phyloP scores from a whole-genome alignment of 2,797 vertebrate species.

The Manis crassicaudata region DNA sequence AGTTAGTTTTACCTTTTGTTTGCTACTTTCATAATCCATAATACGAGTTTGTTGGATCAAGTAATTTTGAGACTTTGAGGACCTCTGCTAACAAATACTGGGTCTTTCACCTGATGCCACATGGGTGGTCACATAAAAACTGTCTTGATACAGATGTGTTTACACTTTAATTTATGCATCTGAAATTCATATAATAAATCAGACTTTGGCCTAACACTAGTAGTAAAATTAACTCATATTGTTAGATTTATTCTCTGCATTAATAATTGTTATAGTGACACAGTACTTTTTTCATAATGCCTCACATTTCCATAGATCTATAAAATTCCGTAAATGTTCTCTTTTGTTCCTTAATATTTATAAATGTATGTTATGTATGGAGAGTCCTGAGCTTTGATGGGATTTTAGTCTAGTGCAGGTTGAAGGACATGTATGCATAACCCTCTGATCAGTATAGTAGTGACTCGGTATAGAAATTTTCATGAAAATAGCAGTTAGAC shows the following conservation, averaged over 20 bases:
- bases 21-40: neutral
- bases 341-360: neutral
- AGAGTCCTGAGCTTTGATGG: neutral
- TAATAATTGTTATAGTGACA: neutral
- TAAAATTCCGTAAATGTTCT: neutral
- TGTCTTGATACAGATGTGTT: neutral
- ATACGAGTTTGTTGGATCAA: neutral
- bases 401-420: neutral
- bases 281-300: neutral
- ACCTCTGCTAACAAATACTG: neutral
- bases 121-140: neutral
- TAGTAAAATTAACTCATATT: neutral
- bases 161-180: neutral
- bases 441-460: neutral
- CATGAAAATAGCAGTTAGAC: neutral
- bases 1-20: neutral
- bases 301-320: neutral
- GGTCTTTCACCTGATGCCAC: neutral
- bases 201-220: neutral
- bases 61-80: neutral
- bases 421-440: neutral
- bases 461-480: neutral
- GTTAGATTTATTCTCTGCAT: neutral
- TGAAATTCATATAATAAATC: neutral
- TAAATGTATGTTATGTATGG: neutral